Percentiles rank a stretch among this genome's conserved stretches.
These are phyloP conservation scores for Ethmia dodecea DNA, from an alignment of 2,888 invertebrate species.

Conservation along the genomic window DNA sequence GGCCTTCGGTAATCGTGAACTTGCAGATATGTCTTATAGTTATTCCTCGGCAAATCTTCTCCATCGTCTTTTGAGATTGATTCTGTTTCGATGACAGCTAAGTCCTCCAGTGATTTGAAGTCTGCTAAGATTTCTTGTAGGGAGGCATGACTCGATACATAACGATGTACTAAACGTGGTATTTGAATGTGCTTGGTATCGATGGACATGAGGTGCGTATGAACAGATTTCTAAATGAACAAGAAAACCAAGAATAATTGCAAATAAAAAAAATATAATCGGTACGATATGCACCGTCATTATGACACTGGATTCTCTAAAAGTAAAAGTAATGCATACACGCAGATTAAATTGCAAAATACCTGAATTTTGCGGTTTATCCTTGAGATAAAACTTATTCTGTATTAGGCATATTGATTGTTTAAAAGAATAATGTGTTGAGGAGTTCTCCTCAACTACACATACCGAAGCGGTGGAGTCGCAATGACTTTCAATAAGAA, in stretches of 20 bases:
- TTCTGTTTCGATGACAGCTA: constrained; percentile 23
- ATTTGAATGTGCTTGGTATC: constrained; percentile 33
- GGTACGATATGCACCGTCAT: too few relatives aligned
- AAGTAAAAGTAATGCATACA: too few relatives aligned
- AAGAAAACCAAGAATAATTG: neutral
- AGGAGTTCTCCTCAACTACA: too few relatives aligned
- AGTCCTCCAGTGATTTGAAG: constrained; percentile 47
- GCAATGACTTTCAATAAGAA: too few relatives aligned
- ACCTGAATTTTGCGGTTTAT: too few relatives aligned
- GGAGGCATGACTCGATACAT: constrained; percentile 24
- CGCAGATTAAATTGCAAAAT: too few relatives aligned
- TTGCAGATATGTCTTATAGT: constrained; percentile 33
- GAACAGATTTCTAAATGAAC: constrained; percentile 26
- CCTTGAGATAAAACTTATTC: too few relatives aligned
- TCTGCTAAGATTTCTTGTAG: constrained; percentile 48
- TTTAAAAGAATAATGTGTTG: too few relatives aligned
- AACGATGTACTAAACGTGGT: constrained; percentile 26
- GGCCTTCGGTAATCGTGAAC: constrained; percentile 51
- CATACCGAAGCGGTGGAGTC: too few relatives aligned
- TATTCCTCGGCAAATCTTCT: constrained; percentile 12
- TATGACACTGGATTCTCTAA: too few relatives aligned
- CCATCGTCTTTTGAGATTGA: constrained; percentile 7
- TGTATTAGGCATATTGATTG: too few relatives aligned
- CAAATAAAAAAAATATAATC: too few relatives aligned
- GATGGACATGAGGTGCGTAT: constrained; percentile 41